These are phyloP conservation scores for Lepilemur ruficaudatus DNA, from an alignment of 2,797 vertebrate genomes.

Conservation along the genomic window DNA sequence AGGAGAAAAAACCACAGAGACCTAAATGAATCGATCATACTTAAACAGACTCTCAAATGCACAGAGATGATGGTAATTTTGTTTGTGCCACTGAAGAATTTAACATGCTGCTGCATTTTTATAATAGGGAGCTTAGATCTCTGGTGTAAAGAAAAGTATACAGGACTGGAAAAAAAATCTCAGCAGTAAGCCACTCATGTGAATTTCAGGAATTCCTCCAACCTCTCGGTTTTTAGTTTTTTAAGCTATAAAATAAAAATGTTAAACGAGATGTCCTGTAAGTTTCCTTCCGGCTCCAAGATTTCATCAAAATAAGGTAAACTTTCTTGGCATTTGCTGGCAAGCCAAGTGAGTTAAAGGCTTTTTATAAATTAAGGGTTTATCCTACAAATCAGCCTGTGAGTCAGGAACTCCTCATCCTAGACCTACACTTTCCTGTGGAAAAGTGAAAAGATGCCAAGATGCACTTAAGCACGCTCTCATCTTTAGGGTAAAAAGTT, in stretches of 20 bases:
- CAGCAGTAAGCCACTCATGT: not conserved
- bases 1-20: not conserved
- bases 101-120: not conserved
- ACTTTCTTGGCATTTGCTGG: not conserved
- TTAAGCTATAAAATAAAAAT: slow-evolving; percentile 1
- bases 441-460: not conserved
- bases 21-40: not conserved
- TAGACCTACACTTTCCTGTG: not conserved
- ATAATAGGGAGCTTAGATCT: not conserved
- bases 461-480: not conserved
- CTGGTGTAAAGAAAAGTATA: not conserved
- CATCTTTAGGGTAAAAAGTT: not conserved
- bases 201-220: not conserved
- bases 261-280: not conserved
- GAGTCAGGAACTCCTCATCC: not conserved
- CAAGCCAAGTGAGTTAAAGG: not conserved
- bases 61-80: not conserved
- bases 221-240: not conserved
- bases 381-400: not conserved
- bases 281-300: not conserved
- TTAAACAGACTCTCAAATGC: not conserved
- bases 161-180: not conserved
- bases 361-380: not conserved
- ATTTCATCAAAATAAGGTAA: not conserved
- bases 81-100: not conserved